Evolutionary conservation across 2,888 invertebrate species (phyloP).

Genomic region (Apoderus coryli): DNA sequence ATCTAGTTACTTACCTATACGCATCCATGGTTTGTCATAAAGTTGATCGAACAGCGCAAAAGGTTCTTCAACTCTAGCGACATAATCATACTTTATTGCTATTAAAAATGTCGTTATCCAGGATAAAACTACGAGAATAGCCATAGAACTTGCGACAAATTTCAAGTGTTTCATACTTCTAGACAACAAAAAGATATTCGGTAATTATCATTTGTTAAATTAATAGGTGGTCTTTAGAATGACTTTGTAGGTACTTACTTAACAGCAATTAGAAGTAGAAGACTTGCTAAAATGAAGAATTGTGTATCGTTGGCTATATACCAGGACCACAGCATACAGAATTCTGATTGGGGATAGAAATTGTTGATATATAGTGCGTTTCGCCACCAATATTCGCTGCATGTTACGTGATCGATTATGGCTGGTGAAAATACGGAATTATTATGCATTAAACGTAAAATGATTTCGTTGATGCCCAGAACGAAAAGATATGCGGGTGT

Average conservation of each 20-base stretch:
- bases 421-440: slow-evolving; percentile 60
- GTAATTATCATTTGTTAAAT: too few species aligned
- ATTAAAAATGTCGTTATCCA: slow-evolving; percentile 64
- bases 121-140: slow-evolving; percentile 49
- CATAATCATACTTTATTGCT: slow-evolving; percentile 59
- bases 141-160: slow-evolving; percentile 41
- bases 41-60: slow-evolving; percentile 71
- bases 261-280: slow-evolving; percentile 48
- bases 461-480: slow-evolving; percentile 57
- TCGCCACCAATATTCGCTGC: slow-evolving; percentile 69
- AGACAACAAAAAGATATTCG: too few species aligned
- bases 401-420: slow-evolving; percentile 55
- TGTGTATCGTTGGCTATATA: slow-evolving; percentile 71
- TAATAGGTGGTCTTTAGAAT: too few species aligned
- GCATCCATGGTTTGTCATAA: slow-evolving; percentile 74
- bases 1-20: too few species aligned
- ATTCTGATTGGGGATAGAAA: slow-evolving; percentile 57
- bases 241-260: slow-evolving; percentile 45
- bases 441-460: slow-evolving; percentile 50
- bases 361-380: slow-evolving; percentile 74
- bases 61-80: slow-evolving; percentile 61
- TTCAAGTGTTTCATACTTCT: slow-evolving; percentile 43
- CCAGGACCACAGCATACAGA: slow-evolving; percentile 76
- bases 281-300: slow-evolving; percentile 55
- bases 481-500: slow-evolving; percentile 74